A percentile compares a stretch with the other conserved stretches of the same genome.
Conservation (phyloP, 2,797 vertebrate species). For the Pipistrellus pipistrellus region DNA sequence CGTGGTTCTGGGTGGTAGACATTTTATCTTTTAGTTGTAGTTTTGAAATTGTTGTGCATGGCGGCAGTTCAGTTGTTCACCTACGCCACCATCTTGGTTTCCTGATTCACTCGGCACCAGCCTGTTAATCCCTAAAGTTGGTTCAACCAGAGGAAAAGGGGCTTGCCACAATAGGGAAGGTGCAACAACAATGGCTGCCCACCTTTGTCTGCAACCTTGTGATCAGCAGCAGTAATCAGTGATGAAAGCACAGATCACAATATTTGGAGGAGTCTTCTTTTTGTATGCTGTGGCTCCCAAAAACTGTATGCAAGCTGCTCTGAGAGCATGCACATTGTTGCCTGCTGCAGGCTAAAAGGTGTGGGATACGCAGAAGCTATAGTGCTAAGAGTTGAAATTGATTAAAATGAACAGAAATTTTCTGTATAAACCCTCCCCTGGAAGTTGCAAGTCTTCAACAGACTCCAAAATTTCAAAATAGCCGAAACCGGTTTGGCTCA, state of each 20-base stretch:
- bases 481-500: too few relatives aligned
- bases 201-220: background rate
- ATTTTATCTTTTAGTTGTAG: too few relatives aligned
- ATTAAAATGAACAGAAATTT: background rate
- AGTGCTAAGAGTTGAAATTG: background rate
- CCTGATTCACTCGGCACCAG: too few relatives aligned
- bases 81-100: too few relatives aligned
- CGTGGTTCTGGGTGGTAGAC: too few relatives aligned
- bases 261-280: background rate
- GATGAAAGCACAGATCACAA: background rate
- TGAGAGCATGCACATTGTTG: background rate
- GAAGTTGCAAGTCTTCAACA: constrained; percentile 13
- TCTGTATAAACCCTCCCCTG: background rate
- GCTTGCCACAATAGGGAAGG: background rate
- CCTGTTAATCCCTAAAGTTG: background rate
- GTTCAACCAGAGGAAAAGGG: background rate
- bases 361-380: background rate
- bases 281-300: background rate
- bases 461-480: background rate
- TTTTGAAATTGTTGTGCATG: too few relatives aligned
- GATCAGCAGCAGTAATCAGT: background rate
- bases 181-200: background rate
- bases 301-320: background rate
- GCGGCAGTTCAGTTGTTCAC: too few relatives aligned
- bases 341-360: background rate